Evolutionary conservation across 2,888 invertebrate species (phyloP).

Genomic region (Sarcophaga variegata): DNA sequence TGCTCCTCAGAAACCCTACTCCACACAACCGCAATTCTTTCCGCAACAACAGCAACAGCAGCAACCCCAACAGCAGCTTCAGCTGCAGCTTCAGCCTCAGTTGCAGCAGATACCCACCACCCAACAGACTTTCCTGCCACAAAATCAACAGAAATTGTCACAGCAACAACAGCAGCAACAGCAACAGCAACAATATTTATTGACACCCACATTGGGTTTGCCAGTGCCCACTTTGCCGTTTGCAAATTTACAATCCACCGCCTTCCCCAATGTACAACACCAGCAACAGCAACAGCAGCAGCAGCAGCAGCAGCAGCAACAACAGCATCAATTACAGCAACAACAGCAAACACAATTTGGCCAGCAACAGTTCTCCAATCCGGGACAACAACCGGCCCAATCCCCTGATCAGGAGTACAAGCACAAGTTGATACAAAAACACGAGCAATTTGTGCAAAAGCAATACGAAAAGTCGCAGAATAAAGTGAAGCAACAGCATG

Average conservation of each 20-base stretch:
- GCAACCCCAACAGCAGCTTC: conserved; percentile 66
- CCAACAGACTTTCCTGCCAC: conserved; percentile 63
- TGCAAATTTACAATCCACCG: conserved; percentile 73
- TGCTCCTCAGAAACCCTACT: conserved; percentile 72
- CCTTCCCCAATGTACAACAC: conserved; percentile 69
- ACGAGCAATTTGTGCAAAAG: conserved; percentile 89
- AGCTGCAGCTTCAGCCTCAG: conserved; percentile 69
- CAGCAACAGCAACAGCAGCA: conserved; percentile 71
- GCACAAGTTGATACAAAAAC: conserved; percentile 88
- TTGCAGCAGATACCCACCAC: conserved; percentile 49
- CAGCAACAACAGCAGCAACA: conserved; percentile 57
- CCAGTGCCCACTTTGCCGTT: conserved; percentile 75
- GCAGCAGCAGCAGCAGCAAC: conserved; percentile 69
- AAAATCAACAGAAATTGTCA: conserved; percentile 66
- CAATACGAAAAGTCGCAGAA: conserved; percentile 90
- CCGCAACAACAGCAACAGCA: conserved; percentile 67
- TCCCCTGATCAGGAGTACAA: conserved; percentile 86
- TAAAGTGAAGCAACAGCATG: conserved; percentile 88
- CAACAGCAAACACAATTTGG: conserved; percentile 72
- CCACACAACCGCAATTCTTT: conserved; percentile 71
- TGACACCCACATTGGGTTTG: conserved; percentile 76
- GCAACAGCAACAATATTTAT: conserved; percentile 70
- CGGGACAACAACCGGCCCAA: conserved; percentile 66
- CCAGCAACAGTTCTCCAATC: conserved; percentile 67
- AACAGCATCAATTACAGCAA: conserved; percentile 69